Percentiles rank a stretch among this genome's conserved stretches.
Conservation (phyloP, 2,888 invertebrate genomes). For the Lasius platythorax region DNA sequence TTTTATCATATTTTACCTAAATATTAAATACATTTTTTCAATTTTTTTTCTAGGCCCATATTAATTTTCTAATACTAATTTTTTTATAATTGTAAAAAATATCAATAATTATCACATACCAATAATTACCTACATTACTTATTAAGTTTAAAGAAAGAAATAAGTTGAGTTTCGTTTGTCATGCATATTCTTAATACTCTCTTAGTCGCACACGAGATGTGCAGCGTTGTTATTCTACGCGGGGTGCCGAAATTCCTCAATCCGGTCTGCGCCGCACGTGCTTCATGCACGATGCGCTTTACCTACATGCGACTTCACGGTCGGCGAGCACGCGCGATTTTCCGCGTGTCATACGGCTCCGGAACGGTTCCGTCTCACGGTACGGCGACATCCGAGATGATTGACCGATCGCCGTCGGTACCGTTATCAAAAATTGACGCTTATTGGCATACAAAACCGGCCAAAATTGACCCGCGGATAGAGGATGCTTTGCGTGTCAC, state of each 20-base stretch:
- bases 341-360: constrained; percentile 54
- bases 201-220: background rate
- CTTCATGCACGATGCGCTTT: constrained; percentile 59
- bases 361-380: constrained; percentile 75
- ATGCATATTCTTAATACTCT: constrained; percentile 1
- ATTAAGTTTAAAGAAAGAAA: background rate
- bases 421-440: constrained; percentile 80
- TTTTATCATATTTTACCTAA: background rate
- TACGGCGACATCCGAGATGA: constrained; percentile 75
- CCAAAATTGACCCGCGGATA: constrained; percentile 22
- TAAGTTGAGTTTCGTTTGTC: background rate
- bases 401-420: constrained; percentile 74
- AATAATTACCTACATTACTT: background rate
- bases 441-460: constrained; percentile 68
- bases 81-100: background rate
- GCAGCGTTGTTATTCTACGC: constrained; percentile 24
- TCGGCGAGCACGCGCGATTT: constrained; percentile 66
- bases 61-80: background rate
- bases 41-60: background rate
- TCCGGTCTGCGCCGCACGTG: constrained; percentile 54
- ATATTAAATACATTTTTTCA: background rate
- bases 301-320: constrained; percentile 63
- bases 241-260: constrained; percentile 7
- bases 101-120: background rate
- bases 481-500: constrained; percentile 27